Evolutionary conservation across 2,797 vertebrate genomes (phyloP).

Genomic region (Cryptoblepharus egeriae): DNA sequence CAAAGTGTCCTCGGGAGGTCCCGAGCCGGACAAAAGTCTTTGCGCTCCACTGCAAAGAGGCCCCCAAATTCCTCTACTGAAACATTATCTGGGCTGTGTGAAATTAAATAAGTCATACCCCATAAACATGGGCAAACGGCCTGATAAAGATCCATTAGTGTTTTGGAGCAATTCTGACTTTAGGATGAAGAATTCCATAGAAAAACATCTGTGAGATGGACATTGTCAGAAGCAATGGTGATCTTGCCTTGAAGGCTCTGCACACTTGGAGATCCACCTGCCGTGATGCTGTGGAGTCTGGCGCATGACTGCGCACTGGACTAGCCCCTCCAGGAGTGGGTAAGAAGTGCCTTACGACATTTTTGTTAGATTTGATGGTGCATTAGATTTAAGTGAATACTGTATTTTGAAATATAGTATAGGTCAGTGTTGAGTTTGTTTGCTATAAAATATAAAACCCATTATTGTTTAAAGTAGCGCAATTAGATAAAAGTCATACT

Average conservation of each 20-base stretch:
- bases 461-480: too few relatives aligned
- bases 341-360: too few relatives aligned
- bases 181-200: background rate
- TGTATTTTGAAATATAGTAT: too few relatives aligned
- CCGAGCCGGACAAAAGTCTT: conserved; percentile 49
- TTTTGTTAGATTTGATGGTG: too few relatives aligned
- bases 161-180: conserved; percentile 28
- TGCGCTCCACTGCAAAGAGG: conserved; percentile 40
- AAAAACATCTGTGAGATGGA: background rate
- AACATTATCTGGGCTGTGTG: conserved; percentile 36
- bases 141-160: conserved; percentile 45
- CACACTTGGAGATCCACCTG: too few relatives aligned
- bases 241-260: background rate
- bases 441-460: too few relatives aligned
- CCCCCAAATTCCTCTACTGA: conserved; percentile 41
- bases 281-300: too few relatives aligned
- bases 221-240: background rate
- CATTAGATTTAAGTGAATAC: too few relatives aligned
- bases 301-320: too few relatives aligned
- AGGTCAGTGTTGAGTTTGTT: too few relatives aligned
- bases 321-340: too few relatives aligned
- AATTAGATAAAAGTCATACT: too few relatives aligned
- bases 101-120: conserved; percentile 57
- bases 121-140: conserved; percentile 50
- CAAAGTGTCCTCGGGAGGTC: conserved; percentile 57